A percentile compares a stretch with the other conserved stretches of the same genome.
phyloP scores from a whole-genome alignment of 2,888 invertebrate genomes.

The Molanna angustata region DNA sequence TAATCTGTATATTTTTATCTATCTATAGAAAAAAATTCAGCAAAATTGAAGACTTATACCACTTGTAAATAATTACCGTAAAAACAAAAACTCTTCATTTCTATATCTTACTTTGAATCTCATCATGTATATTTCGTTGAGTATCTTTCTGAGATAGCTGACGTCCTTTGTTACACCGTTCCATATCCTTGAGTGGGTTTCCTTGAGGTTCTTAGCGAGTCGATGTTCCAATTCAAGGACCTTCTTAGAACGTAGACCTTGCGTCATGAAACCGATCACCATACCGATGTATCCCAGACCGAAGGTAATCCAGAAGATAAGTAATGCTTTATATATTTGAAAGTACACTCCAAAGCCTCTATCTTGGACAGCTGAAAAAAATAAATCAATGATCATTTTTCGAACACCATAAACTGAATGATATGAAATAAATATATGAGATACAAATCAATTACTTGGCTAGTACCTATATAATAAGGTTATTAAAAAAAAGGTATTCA shows the following conservation, averaged over 20 bases:
- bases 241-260: slow-evolving; percentile 71
- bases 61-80: too few relatives aligned
- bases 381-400: too few relatives aligned
- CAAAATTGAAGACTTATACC: too few relatives aligned
- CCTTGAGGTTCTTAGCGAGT: slow-evolving; percentile 71
- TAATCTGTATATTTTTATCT: too few relatives aligned
- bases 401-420: too few relatives aligned
- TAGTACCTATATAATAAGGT: too few relatives aligned
- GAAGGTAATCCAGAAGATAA: slow-evolving; percentile 87
- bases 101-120: slow-evolving; percentile 68
- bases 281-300: slow-evolving; percentile 89
- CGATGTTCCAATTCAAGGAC: slow-evolving; percentile 73
- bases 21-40: too few relatives aligned
- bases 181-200: slow-evolving; percentile 75
- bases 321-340: slow-evolving; percentile 73
- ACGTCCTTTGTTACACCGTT: slow-evolving; percentile 74
- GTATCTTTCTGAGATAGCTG: slow-evolving; percentile 67
- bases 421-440: too few relatives aligned
- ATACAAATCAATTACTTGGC: too few relatives aligned
- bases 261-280: slow-evolving; percentile 82
- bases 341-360: slow-evolving; percentile 60
- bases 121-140: slow-evolving; percentile 79
- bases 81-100: too few relatives aligned
- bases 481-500: too few relatives aligned
- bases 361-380: slow-evolving; percentile 50